A percentile compares a stretch with the other conserved stretches of the same genome.
Evolutionary conservation across 2,797 vertebrate species (phyloP).

Genomic region (Cynopterus sphinx): DNA sequence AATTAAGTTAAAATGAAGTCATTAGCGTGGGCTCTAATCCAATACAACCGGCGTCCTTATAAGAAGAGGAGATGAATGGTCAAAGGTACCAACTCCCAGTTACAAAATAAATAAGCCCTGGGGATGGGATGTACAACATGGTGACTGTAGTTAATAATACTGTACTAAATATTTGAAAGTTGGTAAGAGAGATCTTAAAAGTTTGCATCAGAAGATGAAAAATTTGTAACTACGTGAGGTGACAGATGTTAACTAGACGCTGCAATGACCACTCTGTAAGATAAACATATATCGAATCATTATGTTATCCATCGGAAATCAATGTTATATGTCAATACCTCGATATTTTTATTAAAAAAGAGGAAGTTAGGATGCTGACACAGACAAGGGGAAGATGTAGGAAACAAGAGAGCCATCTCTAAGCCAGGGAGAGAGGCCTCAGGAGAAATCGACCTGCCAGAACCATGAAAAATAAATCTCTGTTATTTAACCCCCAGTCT

Average conservation of each 20-base stretch:
- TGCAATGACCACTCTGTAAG: too few species aligned
- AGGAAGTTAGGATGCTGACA: background rate
- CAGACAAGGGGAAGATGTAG: background rate
- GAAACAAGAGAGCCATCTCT: background rate
- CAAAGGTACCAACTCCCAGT: background rate
- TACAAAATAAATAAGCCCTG: background rate
- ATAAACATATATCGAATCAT: fast-evolving
- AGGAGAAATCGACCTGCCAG: background rate
- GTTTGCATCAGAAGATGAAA: background rate
- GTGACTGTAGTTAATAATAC: background rate
- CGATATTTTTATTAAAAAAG: background rate
- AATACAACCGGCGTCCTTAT: background rate
- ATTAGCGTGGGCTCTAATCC: background rate
- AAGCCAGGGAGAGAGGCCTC: background rate
- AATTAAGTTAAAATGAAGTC: background rate
- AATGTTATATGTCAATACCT: background rate
- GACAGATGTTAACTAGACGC: background rate
- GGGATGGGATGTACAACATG: background rate
- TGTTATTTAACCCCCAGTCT: background rate
- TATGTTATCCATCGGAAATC: fast-evolving
- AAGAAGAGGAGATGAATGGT: background rate
- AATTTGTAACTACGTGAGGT: background rate
- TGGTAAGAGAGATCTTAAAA: background rate
- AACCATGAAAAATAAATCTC: background rate
- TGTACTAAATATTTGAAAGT: background rate